These are phyloP conservation scores for Arctocebus calabarensis DNA, from an alignment of 2,797 vertebrate species.

Conservation along the genomic window DNA sequence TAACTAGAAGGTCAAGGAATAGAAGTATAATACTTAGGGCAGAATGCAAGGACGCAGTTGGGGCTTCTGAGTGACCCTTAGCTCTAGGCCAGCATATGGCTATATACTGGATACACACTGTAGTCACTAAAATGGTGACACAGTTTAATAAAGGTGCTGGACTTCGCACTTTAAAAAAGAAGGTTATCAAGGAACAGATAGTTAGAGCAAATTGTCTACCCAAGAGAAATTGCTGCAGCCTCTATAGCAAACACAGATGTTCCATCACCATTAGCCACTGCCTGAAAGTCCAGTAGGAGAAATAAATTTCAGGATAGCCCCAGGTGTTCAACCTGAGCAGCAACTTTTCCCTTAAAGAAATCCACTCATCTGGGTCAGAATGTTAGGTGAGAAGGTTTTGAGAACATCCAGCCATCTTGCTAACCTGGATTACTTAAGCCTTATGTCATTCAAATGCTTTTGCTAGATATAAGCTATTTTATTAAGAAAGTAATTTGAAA, in stretches of 20 bases:
- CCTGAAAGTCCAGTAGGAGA: background rate
- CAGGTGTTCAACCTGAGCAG: background rate
- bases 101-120: background rate
- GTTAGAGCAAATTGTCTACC: slow-evolving; percentile 13
- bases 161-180: slow-evolving; percentile 17
- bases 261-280: slow-evolving; percentile 56
- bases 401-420: background rate
- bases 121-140: background rate
- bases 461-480: background rate
- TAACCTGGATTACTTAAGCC: background rate
- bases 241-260: slow-evolving; percentile 27
- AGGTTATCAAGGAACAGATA: background rate
- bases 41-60: background rate
- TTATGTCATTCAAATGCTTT: background rate
- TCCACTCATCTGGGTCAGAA: background rate
- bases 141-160: background rate
- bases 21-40: background rate
- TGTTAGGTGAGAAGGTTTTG: background rate
- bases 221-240: slow-evolving; percentile 39
- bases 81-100: background rate
- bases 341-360: background rate
- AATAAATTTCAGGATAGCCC: background rate
- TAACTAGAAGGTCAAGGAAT: background rate
- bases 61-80: background rate
- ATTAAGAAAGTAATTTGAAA: slow-evolving; percentile 8